Conservation (phyloP, 2,797 vertebrate genomes). For the Cuculus canorus region DNA sequence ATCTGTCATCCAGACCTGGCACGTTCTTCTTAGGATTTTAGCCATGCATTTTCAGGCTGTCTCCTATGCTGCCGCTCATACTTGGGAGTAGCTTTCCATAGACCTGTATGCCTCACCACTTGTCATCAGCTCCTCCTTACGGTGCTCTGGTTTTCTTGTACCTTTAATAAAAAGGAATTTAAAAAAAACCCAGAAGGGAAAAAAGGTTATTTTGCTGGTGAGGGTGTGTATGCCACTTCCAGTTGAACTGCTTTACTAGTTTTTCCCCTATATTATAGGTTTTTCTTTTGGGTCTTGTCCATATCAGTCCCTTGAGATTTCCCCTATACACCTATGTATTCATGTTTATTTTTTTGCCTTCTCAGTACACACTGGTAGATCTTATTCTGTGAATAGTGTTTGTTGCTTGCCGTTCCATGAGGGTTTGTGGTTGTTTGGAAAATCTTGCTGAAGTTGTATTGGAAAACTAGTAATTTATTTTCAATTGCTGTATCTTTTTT, state of each 20-base stretch:
- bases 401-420: background rate
- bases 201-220: background rate
- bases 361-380: background rate
- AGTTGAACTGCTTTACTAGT: rapidly evolving
- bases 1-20: background rate
- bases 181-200: background rate
- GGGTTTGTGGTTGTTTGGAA: background rate
- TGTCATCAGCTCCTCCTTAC: rapidly evolving
- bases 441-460: background rate
- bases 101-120: background rate
- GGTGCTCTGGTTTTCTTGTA: background rate
- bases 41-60: background rate
- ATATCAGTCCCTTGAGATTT: background rate
- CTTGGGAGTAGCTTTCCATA: background rate
- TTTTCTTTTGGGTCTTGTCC: background rate
- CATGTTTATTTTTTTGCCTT: background rate
- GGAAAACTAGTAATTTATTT: background rate
- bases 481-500: background rate
- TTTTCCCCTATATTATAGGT: background rate
- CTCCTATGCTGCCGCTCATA: background rate
- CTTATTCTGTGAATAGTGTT: background rate
- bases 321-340: background rate
- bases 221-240: background rate
- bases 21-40: background rate
- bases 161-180: background rate